Conservation (phyloP, 2,888 invertebrate species). For the Eristalis arbustorum region DNA sequence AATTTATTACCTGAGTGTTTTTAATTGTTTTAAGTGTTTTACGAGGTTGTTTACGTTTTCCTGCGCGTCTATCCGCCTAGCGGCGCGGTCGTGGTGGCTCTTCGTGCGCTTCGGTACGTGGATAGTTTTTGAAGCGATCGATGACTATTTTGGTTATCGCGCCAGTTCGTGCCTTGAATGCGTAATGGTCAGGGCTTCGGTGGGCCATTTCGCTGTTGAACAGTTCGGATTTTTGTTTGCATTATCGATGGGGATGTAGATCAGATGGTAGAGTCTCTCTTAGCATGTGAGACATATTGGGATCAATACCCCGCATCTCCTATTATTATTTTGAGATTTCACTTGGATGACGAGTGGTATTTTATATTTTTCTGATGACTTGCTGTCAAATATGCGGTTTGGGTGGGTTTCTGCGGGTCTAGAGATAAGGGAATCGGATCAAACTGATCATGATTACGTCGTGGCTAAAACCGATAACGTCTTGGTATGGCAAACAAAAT, state of each 20-base stretch:
- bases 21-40: conserved; percentile 79
- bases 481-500: too few relatives aligned
- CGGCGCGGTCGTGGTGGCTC: background rate
- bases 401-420: background rate
- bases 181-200: conserved; percentile 8
- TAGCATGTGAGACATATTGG: conserved; percentile 62
- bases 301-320: conserved; percentile 60
- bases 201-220: conserved; percentile 6
- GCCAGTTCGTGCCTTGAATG: conserved; percentile 32
- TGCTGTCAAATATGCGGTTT: background rate
- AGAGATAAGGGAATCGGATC: background rate
- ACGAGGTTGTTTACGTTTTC: conserved; percentile 68
- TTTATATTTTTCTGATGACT: background rate
- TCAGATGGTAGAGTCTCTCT: conserved; percentile 66
- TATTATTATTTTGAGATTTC: conserved; percentile 32
- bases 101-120: background rate
- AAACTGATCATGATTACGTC: background rate
- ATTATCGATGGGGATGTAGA: conserved; percentile 58
- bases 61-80: background rate
- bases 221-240: background rate
- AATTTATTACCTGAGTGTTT: conserved; percentile 78
- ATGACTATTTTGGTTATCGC: conserved; percentile 30
- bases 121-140: background rate
- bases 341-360: background rate
- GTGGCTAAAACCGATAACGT: too few relatives aligned